Percentiles rank a stretch among this genome's conserved stretches.
These are phyloP conservation scores for Perodicticus potto DNA, from an alignment of 2,797 vertebrate genomes.

Conservation along the genomic window DNA sequence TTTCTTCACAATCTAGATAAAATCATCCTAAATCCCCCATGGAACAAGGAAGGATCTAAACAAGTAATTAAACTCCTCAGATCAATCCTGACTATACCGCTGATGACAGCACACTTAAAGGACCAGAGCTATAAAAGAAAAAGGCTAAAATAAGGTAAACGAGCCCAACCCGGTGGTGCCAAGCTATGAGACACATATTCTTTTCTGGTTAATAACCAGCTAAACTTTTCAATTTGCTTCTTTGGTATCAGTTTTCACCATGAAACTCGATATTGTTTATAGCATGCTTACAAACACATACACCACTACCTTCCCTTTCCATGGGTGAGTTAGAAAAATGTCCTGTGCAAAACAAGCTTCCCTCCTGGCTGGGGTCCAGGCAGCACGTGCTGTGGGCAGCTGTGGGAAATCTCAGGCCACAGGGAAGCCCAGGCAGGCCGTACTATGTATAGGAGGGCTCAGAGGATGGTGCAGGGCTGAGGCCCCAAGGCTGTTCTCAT, in stretches of 20 bases:
- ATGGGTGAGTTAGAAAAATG: neutral
- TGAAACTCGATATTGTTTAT: neutral
- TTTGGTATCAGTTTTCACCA: too few species aligned
- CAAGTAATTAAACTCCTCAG: neutral
- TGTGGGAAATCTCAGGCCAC: neutral
- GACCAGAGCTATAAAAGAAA: accelerated
- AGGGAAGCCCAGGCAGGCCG: too few species aligned
- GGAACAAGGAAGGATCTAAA: neutral
- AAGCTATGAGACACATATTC: accelerated
- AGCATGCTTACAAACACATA: accelerated
- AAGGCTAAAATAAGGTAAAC: accelerated
- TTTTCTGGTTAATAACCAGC: too few species aligned
- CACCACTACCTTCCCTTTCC: accelerated
- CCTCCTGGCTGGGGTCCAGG: accelerated
- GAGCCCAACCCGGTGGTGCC: accelerated
- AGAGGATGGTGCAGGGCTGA: neutral
- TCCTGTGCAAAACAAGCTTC: accelerated
- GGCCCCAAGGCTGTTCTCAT: accelerated
- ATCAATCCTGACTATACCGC: accelerated
- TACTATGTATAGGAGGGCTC: too few species aligned
- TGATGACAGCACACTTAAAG: neutral
- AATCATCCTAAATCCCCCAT: neutral
- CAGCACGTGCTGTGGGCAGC: too few species aligned
- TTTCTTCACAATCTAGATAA: neutral
- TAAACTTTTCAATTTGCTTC: neutral